Percentiles rank a stretch among this genome's conserved stretches.
Conservation (phyloP, 2,888 invertebrate species). For the Odontomyia ornata region DNA sequence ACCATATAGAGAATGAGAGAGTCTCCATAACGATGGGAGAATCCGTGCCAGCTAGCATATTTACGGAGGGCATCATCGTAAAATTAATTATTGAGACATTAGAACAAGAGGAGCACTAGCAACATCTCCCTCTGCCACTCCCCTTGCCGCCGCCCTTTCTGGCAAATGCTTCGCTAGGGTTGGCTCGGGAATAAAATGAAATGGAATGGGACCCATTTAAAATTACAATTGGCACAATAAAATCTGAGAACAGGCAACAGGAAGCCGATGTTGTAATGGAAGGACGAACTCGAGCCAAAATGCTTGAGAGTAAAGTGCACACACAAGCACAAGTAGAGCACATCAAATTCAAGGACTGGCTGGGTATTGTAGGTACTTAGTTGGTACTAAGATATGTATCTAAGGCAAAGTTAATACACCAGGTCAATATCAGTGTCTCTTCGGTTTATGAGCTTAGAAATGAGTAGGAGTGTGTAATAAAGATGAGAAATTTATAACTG, state of each 20-base stretch:
- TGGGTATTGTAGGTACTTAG: too few relatives aligned
- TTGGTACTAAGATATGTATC: too few relatives aligned
- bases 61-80: constrained; percentile 15
- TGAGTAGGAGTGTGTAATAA: too few relatives aligned
- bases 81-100: constrained; percentile 31
- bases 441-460: too few relatives aligned
- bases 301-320: too few relatives aligned
- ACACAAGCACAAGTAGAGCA: too few relatives aligned
- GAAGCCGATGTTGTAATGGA: not conserved
- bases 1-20: not conserved
- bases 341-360: too few relatives aligned
- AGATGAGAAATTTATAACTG: too few relatives aligned
- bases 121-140: not conserved
- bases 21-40: not conserved
- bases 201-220: not conserved
- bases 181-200: not conserved
- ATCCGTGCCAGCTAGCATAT: constrained; percentile 4
- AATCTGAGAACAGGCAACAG: not conserved
- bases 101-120: not conserved
- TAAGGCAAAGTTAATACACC: too few relatives aligned
- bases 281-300: not conserved
- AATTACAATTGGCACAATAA: constrained; percentile 8
- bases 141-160: not conserved
- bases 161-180: too few relatives aligned
- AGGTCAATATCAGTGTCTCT: too few relatives aligned